These are phyloP conservation scores for Idaea straminata DNA, from an alignment of 2,888 invertebrate species.

Conservation along the genomic window DNA sequence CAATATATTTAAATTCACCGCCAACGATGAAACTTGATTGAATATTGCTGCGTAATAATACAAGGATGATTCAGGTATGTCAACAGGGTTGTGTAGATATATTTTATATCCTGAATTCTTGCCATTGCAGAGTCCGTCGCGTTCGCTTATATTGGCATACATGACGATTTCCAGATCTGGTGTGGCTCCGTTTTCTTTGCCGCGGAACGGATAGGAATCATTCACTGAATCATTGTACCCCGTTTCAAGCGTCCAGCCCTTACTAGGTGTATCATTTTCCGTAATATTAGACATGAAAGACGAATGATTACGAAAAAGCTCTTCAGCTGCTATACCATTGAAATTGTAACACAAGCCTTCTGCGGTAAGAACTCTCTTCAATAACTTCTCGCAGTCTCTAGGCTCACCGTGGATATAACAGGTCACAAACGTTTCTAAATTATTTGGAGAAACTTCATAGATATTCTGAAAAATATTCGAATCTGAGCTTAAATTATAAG, in stretches of 20 bases:
- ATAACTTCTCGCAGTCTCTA: not conserved
- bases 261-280: constrained; percentile 7
- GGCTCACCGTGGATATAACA: not conserved
- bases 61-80: constrained; percentile 31
- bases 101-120: constrained; percentile 34
- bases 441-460: not conserved
- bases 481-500: not conserved
- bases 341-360: constrained; percentile 6
- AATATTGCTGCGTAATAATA: constrained; percentile 34
- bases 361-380: not conserved
- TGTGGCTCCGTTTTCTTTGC: constrained; percentile 23
- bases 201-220: constrained; percentile 28
- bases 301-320: not conserved
- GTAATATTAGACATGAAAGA: not conserved
- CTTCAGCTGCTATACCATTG: not conserved
- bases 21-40: constrained; percentile 29
- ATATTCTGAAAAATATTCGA: not conserved
- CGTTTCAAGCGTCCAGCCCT: constrained; percentile 22
- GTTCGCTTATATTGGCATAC: constrained; percentile 12
- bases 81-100: constrained; percentile 36
- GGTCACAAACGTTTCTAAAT: not conserved
- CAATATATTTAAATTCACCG: constrained; percentile 23
- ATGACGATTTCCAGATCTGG: constrained; percentile 29
- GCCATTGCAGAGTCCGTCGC: constrained; percentile 28
- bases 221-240: constrained; percentile 21